phyloP scores from a whole-genome alignment of 2,888 invertebrate species.

The Biston betularia region DNA sequence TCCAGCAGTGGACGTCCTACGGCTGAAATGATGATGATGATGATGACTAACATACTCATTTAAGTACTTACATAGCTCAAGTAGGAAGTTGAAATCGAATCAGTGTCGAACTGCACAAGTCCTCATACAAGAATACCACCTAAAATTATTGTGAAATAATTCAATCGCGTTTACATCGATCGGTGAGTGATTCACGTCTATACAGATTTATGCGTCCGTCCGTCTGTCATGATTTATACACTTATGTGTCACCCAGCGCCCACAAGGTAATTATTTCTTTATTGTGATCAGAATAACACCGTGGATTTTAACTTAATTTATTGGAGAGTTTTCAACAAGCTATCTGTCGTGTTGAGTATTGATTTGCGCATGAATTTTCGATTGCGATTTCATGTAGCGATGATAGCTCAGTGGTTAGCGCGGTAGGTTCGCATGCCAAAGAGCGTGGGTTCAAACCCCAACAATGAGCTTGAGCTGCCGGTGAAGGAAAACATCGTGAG shows the following conservation, averaged over 20 bases:
- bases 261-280: constrained; percentile 43
- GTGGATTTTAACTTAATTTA: constrained; percentile 42
- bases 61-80: too few species aligned
- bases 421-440: too few species aligned
- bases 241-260: constrained; percentile 51
- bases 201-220: constrained; percentile 69
- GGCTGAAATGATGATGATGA: too few species aligned
- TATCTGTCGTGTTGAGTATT: neutral
- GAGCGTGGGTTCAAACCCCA: too few species aligned
- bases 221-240: constrained; percentile 67
- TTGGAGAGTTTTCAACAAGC: constrained; percentile 36
- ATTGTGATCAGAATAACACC: constrained; percentile 37
- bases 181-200: constrained; percentile 68
- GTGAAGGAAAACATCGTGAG: too few species aligned
- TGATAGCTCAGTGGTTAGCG: too few species aligned
- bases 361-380: constrained; percentile 3
- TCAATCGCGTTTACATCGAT: constrained; percentile 46
- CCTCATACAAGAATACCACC: constrained; percentile 29
- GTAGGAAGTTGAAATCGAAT: neutral
- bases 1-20: too few species aligned
- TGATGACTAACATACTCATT: too few species aligned
- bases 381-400: too few species aligned
- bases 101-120: neutral
- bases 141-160: constrained; percentile 37
- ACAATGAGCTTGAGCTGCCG: too few species aligned